These are phyloP conservation scores for Mythimna impura DNA, from an alignment of 2,888 invertebrate species.

Conservation along the genomic window DNA sequence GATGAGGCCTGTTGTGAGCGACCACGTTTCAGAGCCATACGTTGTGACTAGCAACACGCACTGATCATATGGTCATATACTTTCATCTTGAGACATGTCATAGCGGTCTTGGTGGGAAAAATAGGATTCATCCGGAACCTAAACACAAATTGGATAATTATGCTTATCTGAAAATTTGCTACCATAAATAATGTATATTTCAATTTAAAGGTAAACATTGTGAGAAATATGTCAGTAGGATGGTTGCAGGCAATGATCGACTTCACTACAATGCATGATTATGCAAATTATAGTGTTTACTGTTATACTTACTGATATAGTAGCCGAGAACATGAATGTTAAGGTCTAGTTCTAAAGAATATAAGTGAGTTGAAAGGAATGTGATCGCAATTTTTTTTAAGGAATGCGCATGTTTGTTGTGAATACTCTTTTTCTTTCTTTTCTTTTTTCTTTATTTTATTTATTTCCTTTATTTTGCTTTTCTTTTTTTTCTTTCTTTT, in stretches of 20 bases:
- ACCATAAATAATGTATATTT: conserved; percentile 9
- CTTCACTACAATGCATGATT: conserved; percentile 24
- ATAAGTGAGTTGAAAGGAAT: no score
- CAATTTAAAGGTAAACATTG: conserved; percentile 25
- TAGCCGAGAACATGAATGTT: background rate
- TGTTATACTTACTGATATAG: conserved; percentile 2
- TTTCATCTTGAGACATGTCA: no score
- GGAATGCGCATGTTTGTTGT: no score
- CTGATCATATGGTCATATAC: no score
- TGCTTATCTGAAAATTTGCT: background rate
- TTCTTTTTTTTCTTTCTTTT: no score
- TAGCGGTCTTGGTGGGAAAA: fast-evolving
- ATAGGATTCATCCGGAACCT: background rate
- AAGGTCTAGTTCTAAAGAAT: background rate
- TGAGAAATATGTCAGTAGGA: conserved; percentile 48
- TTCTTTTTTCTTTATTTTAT: no score
- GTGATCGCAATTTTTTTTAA: no score
- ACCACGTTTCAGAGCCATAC: no score
- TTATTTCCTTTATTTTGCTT: no score
- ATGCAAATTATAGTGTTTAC: conserved; percentile 37
- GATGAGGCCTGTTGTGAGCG: no score
- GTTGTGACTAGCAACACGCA: no score
- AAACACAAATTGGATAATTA: background rate
- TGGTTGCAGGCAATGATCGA: conserved; percentile 40
- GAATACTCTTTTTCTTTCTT: no score